A percentile compares a stretch with the other conserved stretches of the same genome.
phyloP scores from a whole-genome alignment of 2,113 vertebrate species.

The Ammospiza caudacuta region DNA sequence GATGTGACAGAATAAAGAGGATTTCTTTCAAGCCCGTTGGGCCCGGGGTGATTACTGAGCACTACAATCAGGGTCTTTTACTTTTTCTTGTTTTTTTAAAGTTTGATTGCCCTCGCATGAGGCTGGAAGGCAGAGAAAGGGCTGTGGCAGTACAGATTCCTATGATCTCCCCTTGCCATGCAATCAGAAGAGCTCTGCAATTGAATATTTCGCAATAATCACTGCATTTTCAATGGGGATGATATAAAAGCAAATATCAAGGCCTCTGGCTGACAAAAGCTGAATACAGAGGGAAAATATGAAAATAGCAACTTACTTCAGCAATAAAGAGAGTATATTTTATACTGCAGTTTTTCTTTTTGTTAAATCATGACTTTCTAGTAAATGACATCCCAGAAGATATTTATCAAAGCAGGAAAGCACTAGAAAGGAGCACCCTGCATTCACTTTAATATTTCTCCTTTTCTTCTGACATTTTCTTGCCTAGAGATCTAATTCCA shows the following conservation, averaged over 20 bases:
- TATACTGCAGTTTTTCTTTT: slow-evolving; percentile 70
- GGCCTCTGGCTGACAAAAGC: slow-evolving; percentile 70
- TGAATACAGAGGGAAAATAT: slow-evolving; percentile 71
- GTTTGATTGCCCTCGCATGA: slow-evolving; percentile 11
- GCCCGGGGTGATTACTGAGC: slow-evolving; percentile 41
- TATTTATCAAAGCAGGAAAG: slow-evolving; percentile 83
- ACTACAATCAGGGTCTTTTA: slow-evolving; percentile 47
- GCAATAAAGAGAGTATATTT: slow-evolving; percentile 72
- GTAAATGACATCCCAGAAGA: slow-evolving; percentile 83
- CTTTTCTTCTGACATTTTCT: slow-evolving; percentile 81
- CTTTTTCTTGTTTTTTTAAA: neutral
- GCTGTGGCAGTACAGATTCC: slow-evolving; percentile 7
- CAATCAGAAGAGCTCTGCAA: slow-evolving; percentile 62
- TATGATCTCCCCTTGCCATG: slow-evolving; percentile 28
- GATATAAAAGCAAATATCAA: slow-evolving; percentile 75
- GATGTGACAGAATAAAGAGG: slow-evolving; percentile 36
- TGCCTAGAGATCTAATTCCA: slow-evolving; percentile 83
- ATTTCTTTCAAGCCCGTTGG: slow-evolving; percentile 50
- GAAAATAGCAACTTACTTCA: slow-evolving; percentile 75
- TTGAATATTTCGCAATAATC: slow-evolving; percentile 70
- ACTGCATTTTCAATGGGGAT: slow-evolving; percentile 63
- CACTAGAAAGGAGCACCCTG: slow-evolving; percentile 73
- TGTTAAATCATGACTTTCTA: slow-evolving; percentile 81
- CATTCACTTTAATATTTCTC: slow-evolving; percentile 81
- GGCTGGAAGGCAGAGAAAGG: slow-evolving; percentile 22